Evolutionary conservation across 1,140 invertebrate species (phyloP).

Genomic region (Teleopsis dalmanni): DNA sequence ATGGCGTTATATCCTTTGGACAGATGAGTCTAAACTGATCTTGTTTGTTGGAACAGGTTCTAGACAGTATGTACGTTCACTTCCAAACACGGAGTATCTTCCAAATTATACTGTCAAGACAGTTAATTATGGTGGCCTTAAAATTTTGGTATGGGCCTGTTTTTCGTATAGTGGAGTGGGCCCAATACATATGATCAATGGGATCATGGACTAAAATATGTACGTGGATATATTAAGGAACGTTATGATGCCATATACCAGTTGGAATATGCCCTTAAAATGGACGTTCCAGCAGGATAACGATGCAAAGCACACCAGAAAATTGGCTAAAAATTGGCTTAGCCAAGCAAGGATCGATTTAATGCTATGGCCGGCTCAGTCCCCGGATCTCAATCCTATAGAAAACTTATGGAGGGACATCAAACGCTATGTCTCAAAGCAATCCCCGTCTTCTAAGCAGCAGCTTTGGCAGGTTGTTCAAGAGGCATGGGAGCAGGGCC

Average conservation of each 20-base stretch:
- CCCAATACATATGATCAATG: not conserved
- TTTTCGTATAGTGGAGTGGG: not conserved
- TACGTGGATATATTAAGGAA: not conserved
- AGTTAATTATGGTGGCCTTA: not conserved
- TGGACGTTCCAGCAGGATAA: slow-evolving; percentile 24
- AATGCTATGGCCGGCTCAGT: not conserved
- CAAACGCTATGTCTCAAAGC: too few relatives aligned
- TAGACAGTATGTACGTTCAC: too few relatives aligned
- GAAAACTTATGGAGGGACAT: too few relatives aligned
- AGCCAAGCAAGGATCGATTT: not conserved
- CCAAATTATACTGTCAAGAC: not conserved
- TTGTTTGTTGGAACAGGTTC: too few relatives aligned
- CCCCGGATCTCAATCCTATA: not conserved
- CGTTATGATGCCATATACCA: not conserved
- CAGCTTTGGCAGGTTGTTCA: too few relatives aligned
- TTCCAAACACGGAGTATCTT: not conserved
- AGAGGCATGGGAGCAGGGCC: too few relatives aligned
- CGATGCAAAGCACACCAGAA: slow-evolving; percentile 23
- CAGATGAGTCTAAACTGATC: too few relatives aligned
- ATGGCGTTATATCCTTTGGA: too few relatives aligned
- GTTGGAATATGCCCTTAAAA: not conserved
- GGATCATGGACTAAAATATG: not conserved
- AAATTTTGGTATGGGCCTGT: not conserved
- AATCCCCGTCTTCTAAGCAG: too few relatives aligned
- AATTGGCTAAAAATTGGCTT: slow-evolving; percentile 12